Evolutionary conservation across 2,113 vertebrate genomes (phyloP).

Genomic region (Phrynocephalus versicolor): DNA sequence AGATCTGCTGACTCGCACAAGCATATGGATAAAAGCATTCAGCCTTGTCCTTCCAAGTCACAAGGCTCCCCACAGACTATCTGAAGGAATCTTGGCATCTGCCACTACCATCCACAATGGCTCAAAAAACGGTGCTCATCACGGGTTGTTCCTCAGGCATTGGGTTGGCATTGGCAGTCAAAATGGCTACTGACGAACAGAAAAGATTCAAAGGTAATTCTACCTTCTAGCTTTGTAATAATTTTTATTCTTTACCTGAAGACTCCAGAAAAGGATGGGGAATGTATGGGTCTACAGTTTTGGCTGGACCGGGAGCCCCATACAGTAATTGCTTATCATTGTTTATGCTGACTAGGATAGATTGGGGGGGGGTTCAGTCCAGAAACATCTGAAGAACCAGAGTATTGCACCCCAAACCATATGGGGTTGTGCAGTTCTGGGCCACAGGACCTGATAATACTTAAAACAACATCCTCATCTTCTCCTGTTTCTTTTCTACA

Average conservation of each 20-base stretch:
- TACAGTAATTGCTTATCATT: neutral
- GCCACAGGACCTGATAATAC: neutral
- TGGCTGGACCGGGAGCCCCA: neutral
- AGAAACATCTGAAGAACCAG: too few species aligned
- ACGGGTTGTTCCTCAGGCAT: slow-evolving; percentile 89
- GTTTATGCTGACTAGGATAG: neutral
- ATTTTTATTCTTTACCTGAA: neutral
- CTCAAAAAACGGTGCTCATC: slow-evolving; percentile 84
- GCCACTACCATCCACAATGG: slow-evolving; percentile 65
- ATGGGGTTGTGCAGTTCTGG: neutral
- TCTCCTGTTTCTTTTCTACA: neutral
- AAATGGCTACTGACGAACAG: slow-evolving; percentile 84
- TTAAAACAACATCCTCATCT: too few species aligned
- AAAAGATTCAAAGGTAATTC: slow-evolving; percentile 87
- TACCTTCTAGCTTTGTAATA: slow-evolving; percentile 10
- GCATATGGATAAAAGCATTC: slow-evolving; percentile 52
- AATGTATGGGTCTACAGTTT: neutral
- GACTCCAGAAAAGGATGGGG: neutral
- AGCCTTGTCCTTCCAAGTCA: slow-evolving; percentile 32
- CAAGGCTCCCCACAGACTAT: neutral
- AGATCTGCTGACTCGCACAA: slow-evolving; percentile 64
- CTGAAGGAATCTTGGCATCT: neutral
- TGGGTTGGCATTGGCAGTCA: slow-evolving; percentile 82
- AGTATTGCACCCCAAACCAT: neutral
- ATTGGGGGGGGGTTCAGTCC: neutral